Base-by-base conservation (phyloP, 2,888 invertebrate genomes). In the Eurytoma californica region DNA sequence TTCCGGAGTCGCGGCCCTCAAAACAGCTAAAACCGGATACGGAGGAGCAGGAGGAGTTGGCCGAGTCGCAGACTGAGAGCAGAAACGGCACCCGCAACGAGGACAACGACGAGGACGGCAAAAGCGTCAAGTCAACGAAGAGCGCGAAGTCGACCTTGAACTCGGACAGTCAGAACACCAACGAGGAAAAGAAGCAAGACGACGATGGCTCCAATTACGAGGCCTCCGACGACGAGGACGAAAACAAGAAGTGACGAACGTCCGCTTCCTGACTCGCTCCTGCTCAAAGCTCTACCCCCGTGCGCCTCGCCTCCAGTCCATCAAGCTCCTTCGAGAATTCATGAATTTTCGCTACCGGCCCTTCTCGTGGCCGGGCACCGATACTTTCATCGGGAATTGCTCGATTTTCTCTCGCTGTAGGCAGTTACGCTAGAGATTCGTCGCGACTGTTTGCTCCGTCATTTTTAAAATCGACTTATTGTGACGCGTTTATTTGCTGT, bases 191-290 rank as follows among this genome's bases (percentile, higher is more conserved):
- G 53, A 83, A 83, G 20, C 47, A 30, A 9, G 55, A 72, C 24
- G 73, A 76, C 24, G 82, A 84, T 12, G 81, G 82, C 77, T 72
- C 79, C 18, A 65, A 72, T 12, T 83, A 74, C 47, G 69, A 74
- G 0, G 74, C 81, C 18, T 79, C 82, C 24, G 74, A 69, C n/a
- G 83, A 84, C 7, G 80, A 80, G 9, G 81, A 77, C 61, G 72
- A 61, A 14, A 39, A 60, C 77, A 47, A 82, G 69, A 39, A 80
- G 66, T 24, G 75, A 61, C 39, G 39, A 39, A 7, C 30, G 30
- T 4, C 30, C 30, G 30, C 30, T 2, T 30, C 5, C 14, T 12
- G 20, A 12, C 5, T 7, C 0, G 12, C 28, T 16, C 1, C 58
- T 18, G 28, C 24, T 7, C 39, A 7, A 39, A 9, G 39, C 39